Evolutionary conservation across 2,797 vertebrate species (phyloP).

Genomic region (Oreochromis grahami): DNA sequence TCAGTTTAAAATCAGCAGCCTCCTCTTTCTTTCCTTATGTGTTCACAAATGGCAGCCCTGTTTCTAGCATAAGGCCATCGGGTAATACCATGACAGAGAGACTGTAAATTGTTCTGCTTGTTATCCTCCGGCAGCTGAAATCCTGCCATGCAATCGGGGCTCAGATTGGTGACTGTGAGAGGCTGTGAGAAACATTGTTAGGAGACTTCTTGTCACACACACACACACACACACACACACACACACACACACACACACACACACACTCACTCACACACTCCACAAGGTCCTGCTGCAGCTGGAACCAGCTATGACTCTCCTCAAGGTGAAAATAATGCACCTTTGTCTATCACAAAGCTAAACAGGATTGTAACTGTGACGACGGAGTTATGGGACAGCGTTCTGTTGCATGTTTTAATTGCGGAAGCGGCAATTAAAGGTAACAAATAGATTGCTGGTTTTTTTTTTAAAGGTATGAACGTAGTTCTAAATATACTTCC

Average conservation of each 20-base stretch:
- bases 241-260: neutral
- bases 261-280: neutral
- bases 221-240: neutral
- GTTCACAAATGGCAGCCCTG: constrained; percentile 35
- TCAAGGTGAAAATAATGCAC: constrained; percentile 29
- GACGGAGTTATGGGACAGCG: neutral
- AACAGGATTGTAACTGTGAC: neutral
- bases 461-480: neutral
- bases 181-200: constrained; percentile 65
- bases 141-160: constrained; percentile 59
- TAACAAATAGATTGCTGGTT: neutral
- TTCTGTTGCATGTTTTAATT: neutral
- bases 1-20: neutral
- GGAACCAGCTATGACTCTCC: constrained; percentile 36
- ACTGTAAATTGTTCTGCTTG: constrained; percentile 69
- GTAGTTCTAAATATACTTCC: neutral
- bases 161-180: constrained; percentile 58
- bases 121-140: constrained; percentile 68
- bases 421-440: neutral
- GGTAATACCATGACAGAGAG: constrained; percentile 60
- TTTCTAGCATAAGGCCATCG: constrained; percentile 41
- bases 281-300: constrained; percentile 45
- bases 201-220: constrained; percentile 28
- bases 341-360: constrained; percentile 43
- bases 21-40: neutral